A percentile compares a stretch with the other conserved stretches of the same genome.
Evolutionary conservation across 2,888 invertebrate genomes (phyloP).

Genomic region (Protodeltote pygarga): DNA sequence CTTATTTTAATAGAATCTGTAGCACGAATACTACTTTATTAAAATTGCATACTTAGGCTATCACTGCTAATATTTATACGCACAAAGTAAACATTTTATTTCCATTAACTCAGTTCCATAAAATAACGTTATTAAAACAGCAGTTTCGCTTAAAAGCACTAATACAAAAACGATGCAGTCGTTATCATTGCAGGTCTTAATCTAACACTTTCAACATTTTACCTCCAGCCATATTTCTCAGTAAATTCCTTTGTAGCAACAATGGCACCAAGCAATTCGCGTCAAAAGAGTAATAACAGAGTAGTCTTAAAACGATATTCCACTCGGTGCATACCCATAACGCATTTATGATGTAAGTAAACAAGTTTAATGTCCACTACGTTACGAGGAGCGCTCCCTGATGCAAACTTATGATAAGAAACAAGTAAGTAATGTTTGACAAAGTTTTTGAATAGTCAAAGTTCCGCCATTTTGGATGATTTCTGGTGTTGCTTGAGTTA

Average conservation of each 20-base stretch:
- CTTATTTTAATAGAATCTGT: too few species aligned
- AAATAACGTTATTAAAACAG: too few species aligned
- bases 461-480: conserved; percentile 29
- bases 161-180: too few species aligned
- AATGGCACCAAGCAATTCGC: conserved; percentile 2
- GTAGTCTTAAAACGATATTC: conserved; percentile 11
- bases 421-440: conserved; percentile 21
- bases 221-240: background rate
- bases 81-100: too few species aligned
- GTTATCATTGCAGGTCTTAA: too few species aligned
- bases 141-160: too few species aligned
- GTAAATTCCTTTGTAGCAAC: conserved; percentile 1
- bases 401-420: conserved; percentile 36
- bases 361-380: conserved; percentile 37
- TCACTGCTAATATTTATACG: too few species aligned
- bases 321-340: conserved; percentile 20
- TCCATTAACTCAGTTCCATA: too few species aligned
- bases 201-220: too few species aligned
- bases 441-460: conserved; percentile 36
- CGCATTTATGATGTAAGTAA: conserved; percentile 12
- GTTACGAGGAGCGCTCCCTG: conserved; percentile 30
- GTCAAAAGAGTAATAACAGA: conserved; percentile 9
- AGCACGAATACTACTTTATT: too few species aligned
- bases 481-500: conserved; percentile 26
- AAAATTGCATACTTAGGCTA: too few species aligned